Base-by-base conservation (phyloP, 1,140 invertebrate species). In the Solenopsis fugax region DNA sequence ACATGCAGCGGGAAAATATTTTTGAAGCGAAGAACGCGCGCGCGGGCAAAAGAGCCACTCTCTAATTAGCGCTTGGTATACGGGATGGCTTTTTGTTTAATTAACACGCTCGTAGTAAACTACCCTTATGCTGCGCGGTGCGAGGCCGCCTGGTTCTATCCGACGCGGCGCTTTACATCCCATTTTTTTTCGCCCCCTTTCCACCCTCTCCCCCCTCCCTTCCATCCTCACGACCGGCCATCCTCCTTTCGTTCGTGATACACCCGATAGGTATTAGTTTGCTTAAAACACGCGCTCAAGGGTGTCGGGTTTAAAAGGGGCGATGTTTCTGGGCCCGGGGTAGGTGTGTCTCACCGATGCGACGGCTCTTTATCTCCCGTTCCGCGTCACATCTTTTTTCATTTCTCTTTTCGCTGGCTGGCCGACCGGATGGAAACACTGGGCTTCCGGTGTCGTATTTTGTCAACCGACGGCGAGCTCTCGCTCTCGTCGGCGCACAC, bases 31-130 rank as follows among this genome's bases (percentile, higher is more conserved):
- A 85, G 91, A 93, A 93, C 88, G 87, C 88, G 86, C 82, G 73
- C 60, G 85, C 80, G 62, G 34, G 78, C 81, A 84, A 76, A 89
- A 92, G 88, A 92, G 85, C 87, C 88, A 87, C 91, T 93, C 92
- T 94, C 90, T 93, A 94, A 94, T 94, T 94, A 94, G 92, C 92
- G 92, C 92, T 94, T 89, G 90, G 88, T 91, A 88, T 89, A 91
- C 91, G 88, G 71, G 87, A 77, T 89, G 87, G 88, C 89, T 93
- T 94, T 94, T 94, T 94, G 92, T 94, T 94, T 94, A 93, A 94
- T 94, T 93, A 94, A 92, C 92, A 92, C 92, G 91, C 91, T 88
- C 88, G 86, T 88, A 88, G 91, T 93, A 92, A 93, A 94, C 92
- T 87, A 92, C 88, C 80, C 41, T 56, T 81, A 65, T 69, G 77